Evolutionary conservation across 2,888 invertebrate species (phyloP).

Genomic region (Craniophora ligustri): DNA sequence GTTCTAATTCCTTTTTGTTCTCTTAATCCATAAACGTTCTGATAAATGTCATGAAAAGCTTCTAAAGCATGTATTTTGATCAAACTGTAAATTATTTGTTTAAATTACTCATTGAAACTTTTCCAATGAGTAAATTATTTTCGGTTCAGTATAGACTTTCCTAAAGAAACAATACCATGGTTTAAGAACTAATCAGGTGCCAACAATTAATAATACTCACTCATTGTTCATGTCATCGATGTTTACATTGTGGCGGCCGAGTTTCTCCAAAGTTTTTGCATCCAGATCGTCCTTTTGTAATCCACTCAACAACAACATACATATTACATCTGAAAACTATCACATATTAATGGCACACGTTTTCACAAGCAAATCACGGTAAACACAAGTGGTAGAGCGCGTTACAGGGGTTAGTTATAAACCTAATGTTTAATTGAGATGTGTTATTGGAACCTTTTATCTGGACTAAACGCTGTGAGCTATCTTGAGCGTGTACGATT

Average conservation of each 20-base stretch:
- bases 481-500: constrained; percentile 65
- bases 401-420: constrained; percentile 22
- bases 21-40: too few relatives aligned
- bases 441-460: constrained; percentile 81
- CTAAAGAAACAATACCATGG: not conserved
- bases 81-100: too few relatives aligned
- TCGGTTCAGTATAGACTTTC: not conserved
- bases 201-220: constrained; percentile 68
- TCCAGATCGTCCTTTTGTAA: constrained; percentile 81
- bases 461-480: constrained; percentile 69
- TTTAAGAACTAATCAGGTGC: constrained; percentile 12
- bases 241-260: constrained; percentile 75
- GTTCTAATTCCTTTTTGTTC: too few relatives aligned
- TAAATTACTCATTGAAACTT: too few relatives aligned
- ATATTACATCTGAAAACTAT: constrained; percentile 80
- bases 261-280: constrained; percentile 71
- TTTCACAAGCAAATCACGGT: constrained; percentile 13
- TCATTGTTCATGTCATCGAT: constrained; percentile 73
- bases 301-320: constrained; percentile 80
- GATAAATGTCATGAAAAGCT: too few relatives aligned
- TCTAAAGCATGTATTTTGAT: not conserved
- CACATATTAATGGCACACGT: constrained; percentile 45
- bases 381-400: constrained; percentile 11
- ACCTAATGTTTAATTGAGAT: constrained; percentile 55
- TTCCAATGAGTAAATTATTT: not conserved